phyloP scores from a whole-genome alignment of 1,140 invertebrate species.

The Brachionus rubens region DNA sequence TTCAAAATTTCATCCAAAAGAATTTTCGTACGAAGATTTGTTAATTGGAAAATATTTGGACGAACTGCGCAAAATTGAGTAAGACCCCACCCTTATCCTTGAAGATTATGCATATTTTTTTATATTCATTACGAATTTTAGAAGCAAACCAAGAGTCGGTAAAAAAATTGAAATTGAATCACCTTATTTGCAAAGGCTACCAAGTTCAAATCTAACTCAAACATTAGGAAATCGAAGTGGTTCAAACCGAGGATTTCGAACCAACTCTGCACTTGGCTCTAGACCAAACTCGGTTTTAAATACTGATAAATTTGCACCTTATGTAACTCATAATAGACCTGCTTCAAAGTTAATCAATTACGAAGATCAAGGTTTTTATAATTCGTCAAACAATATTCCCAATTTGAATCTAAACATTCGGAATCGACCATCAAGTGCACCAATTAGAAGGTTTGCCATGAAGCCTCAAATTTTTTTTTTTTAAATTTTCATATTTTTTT shows the following conservation, averaged over 20 bases:
- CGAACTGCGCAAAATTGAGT: background rate
- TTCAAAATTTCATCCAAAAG: background rate
- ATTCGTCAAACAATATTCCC: background rate
- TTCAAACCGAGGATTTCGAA: background rate
- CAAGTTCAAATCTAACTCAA: background rate
- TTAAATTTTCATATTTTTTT: background rate
- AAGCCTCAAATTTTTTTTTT: background rate
- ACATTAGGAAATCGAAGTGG: background rate
- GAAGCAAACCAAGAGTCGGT: background rate
- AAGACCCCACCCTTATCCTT: background rate
- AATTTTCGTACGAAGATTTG: slow-evolving; percentile 34
- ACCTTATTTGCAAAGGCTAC: slow-evolving; percentile 39
- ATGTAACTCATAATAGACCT: background rate
- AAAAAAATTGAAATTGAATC: slow-evolving; percentile 31
- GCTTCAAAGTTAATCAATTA: slow-evolving; percentile 11
- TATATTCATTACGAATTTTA: background rate
- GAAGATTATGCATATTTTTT: background rate
- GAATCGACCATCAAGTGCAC: slow-evolving; percentile 15
- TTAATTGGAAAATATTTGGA: slow-evolving; percentile 45
- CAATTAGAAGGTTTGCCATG: background rate
- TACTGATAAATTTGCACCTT: background rate
- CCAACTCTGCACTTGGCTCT: background rate
- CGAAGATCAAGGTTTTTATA: background rate
- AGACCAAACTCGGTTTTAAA: slow-evolving; percentile 15
- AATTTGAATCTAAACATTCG: slow-evolving; percentile 13